These are phyloP conservation scores for Hydrocynus forskahlii DNA, from an alignment of 2,797 vertebrate species.

Conservation along the genomic window DNA sequence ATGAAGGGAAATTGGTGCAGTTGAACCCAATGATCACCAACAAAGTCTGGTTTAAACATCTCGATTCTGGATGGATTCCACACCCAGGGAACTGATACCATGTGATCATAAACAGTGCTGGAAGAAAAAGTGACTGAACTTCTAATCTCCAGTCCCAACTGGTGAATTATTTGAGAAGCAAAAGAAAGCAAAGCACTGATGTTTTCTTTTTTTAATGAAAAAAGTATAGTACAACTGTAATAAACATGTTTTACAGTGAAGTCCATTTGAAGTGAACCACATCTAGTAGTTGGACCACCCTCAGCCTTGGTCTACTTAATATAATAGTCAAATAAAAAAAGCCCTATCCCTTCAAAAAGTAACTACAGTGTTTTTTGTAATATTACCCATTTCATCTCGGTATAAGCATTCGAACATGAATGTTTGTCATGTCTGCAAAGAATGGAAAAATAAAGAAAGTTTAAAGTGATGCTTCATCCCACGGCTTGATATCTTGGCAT, in stretches of 20 bases:
- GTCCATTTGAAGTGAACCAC: slow-evolving; percentile 77
- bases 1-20: too few relatives aligned
- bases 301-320: slow-evolving; percentile 14
- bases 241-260: slow-evolving; percentile 67
- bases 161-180: neutral
- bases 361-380: slow-evolving; percentile 19
- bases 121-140: neutral
- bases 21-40: neutral
- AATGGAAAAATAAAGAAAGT: neutral
- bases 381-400: slow-evolving; percentile 10
- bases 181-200: neutral
- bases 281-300: slow-evolving; percentile 41
- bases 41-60: neutral
- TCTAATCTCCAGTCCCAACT: neutral
- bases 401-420: slow-evolving; percentile 12
- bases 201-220: slow-evolving; percentile 73
- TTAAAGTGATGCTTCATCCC: neutral
- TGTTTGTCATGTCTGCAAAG: slow-evolving; percentile 3
- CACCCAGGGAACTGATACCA: neutral
- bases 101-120: neutral
- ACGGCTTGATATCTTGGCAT: too few relatives aligned
- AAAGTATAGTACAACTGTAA: slow-evolving; percentile 71
- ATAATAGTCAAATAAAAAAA: slow-evolving; percentile 48
- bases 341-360: slow-evolving; percentile 37
- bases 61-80: neutral